Percentiles rank a stretch among this genome's conserved stretches.
phyloP scores from a whole-genome alignment of 2,113 vertebrate species.

The Ailuropoda melanoleuca region DNA sequence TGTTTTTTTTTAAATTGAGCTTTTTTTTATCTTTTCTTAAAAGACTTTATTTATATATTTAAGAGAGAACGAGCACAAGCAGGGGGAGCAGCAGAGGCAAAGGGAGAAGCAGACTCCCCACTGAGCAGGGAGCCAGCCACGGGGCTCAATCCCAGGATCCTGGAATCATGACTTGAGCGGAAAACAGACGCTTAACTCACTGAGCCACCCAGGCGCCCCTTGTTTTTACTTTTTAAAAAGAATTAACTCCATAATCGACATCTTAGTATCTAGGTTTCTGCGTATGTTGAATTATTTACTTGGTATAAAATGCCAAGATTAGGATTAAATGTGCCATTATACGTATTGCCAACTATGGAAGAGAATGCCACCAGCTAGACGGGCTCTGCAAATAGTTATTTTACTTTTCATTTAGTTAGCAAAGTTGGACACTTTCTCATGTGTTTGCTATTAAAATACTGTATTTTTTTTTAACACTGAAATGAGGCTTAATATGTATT shows the following conservation, averaged over 20 bases:
- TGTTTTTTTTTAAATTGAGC: not conserved
- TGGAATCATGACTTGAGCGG: too few species aligned
- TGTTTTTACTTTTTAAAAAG: conserved; percentile 29
- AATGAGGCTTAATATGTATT: not conserved
- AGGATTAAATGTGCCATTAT: not conserved
- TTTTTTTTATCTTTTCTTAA: not conserved
- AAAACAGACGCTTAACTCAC: too few species aligned
- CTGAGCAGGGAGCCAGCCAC: too few species aligned
- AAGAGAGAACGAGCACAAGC: not conserved
- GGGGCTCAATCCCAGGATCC: too few species aligned
- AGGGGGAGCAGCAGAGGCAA: not conserved
- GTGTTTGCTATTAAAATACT: not conserved
- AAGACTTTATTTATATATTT: not conserved
- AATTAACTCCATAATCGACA: not conserved
- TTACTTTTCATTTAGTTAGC: conserved; percentile 12
- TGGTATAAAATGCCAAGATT: not conserved
- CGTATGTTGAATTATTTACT: not conserved
- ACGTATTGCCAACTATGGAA: not conserved
- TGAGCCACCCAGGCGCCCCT: not conserved
- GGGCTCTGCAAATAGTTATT: not conserved
- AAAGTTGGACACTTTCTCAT: not conserved
- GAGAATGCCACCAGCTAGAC: not conserved
- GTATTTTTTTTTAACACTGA: not conserved
- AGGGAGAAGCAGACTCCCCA: not conserved
- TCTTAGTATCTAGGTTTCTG: not conserved